These are phyloP conservation scores for Paradoxurus hermaphroditus DNA, from an alignment of 2,113 vertebrate genomes.

Conservation along the genomic window DNA sequence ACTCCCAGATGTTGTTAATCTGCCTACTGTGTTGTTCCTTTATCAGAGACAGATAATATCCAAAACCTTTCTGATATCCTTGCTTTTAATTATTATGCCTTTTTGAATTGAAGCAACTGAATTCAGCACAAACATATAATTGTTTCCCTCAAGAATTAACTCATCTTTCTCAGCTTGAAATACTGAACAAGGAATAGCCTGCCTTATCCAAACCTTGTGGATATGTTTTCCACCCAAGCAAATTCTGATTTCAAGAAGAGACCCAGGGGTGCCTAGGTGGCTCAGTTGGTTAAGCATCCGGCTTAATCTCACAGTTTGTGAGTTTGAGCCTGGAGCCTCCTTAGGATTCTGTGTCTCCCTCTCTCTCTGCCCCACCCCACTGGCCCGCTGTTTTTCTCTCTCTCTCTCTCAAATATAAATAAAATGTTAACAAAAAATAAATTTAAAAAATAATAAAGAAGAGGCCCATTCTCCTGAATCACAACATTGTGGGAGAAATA, in stretches of 20 bases:
- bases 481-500: not conserved
- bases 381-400: no score
- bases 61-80: conserved; percentile 83
- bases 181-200: conserved; percentile 81
- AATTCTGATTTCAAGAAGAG: not conserved
- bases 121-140: conserved; percentile 86
- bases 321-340: no score
- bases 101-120: conserved; percentile 86
- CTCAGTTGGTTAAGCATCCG: no score
- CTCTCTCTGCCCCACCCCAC: no score
- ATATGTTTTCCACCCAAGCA: not conserved
- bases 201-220: not conserved
- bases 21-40: conserved; percentile 40
- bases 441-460: not conserved
- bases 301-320: no score
- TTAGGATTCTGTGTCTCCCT: no score
- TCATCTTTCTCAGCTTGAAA: conserved; percentile 84
- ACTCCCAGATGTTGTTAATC: not conserved
- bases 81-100: conserved; percentile 85
- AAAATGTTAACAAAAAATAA: no score
- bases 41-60: conserved; percentile 80
- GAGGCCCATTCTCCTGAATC: not conserved
- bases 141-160: conserved; percentile 85
- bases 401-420: no score
- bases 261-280: not conserved